Conservation (phyloP, 2,113 vertebrate species). For the Rynchops niger region DNA sequence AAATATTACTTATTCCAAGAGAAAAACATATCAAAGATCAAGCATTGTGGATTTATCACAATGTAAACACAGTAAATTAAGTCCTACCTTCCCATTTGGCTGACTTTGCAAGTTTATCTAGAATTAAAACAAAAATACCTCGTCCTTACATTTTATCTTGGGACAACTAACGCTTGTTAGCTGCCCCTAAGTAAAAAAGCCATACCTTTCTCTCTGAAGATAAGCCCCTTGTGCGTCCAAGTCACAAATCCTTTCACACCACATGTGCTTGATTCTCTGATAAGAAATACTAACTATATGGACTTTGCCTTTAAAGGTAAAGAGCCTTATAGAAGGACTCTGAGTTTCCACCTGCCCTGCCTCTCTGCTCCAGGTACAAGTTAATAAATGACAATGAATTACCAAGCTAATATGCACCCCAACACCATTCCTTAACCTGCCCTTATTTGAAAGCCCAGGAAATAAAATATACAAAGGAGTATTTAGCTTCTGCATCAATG, state of each 20-base stretch:
- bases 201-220: not conserved
- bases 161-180: not conserved
- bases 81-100: not conserved
- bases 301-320: slow-evolving; percentile 56
- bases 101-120: not conserved
- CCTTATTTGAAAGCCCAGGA: not conserved
- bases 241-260: slow-evolving; percentile 25
- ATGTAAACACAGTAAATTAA: not conserved
- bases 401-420: not conserved
- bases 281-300: slow-evolving; percentile 7
- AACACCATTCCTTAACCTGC: not conserved
- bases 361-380: not conserved
- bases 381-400: slow-evolving; percentile 52
- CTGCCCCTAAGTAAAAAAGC: not conserved
- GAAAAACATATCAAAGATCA: not conserved
- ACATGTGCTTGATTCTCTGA: not conserved
- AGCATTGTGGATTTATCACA: slow-evolving; percentile 4
- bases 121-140: not conserved
- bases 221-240: not conserved
- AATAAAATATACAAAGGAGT: not conserved
- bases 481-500: not conserved
- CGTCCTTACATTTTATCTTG: not conserved
- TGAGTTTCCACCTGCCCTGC: not conserved
- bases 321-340: not conserved
- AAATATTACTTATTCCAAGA: not conserved